Conservation (phyloP, 2,888 invertebrate species). For the Nasonia oneida region DNA sequence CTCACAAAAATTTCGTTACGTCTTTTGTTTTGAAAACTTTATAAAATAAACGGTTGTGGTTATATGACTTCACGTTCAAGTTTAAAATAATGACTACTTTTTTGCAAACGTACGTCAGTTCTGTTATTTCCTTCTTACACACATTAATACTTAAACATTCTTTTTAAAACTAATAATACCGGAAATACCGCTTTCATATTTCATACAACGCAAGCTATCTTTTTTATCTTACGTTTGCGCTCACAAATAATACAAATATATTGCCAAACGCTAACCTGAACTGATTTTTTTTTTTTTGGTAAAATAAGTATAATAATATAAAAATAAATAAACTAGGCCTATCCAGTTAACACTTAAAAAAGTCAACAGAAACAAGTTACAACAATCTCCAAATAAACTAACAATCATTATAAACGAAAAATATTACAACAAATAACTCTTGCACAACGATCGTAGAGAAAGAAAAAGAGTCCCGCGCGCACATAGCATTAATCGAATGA, state of each 20-base stretch:
- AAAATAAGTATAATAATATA: no score
- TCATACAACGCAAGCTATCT: background rate
- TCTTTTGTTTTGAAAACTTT: background rate
- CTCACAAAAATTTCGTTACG: background rate
- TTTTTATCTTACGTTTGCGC: background rate
- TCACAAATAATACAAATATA: background rate
- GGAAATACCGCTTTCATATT: background rate
- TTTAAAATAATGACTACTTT: background rate
- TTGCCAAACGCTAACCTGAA: no score
- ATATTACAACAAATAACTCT: background rate
- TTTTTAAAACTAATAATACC: background rate
- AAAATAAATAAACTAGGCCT: no score
- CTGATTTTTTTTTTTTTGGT: no score
- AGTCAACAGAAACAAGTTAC: background rate
- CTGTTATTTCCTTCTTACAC: background rate
- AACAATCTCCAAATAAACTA: background rate
- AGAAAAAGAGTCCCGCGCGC: background rate
- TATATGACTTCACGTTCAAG: background rate
- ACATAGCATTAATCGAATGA: slow-evolving; percentile 18
- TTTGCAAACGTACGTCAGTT: no score
- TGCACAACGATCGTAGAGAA: background rate
- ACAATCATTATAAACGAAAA: background rate
- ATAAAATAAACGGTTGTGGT: background rate
- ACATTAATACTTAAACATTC: background rate
- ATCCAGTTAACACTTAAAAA: background rate